Base-by-base conservation (phyloP, 2,113 vertebrate genomes). In the Hippocampus mohnikei region DNA sequence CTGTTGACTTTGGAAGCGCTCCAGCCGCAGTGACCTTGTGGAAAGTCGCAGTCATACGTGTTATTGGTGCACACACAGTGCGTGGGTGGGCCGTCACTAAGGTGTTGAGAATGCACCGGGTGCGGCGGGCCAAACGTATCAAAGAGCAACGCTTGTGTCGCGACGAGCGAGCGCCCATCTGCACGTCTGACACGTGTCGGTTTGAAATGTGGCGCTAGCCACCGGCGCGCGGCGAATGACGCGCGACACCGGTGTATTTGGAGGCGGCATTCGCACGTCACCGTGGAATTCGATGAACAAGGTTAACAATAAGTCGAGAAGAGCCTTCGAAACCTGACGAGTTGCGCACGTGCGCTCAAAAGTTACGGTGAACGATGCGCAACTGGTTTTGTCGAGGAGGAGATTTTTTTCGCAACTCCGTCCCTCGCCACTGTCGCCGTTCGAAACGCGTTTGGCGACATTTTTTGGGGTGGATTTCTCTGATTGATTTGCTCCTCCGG, bases 41-140 rank as follows among this genome's bases (percentile, higher is more conserved):
- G 73, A 79, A 80, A 84, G 70, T 77, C 76, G 79, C 77, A 75
- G 27, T 75, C 81, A 80, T 83, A 86, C 80, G 85, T 81, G 81
- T 65, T 71, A 72, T 5, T 27, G 48, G 37, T 59, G 67, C 67
- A 68, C 41, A 68, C 41, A 56, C 52, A 68, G 20, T 21, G 27
- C n/a, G 46, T n/a, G 9, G 15, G 48, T 3, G 12, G 41, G 55
- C 65, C 52, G 21, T 25, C 64, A 61, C 74, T 70, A 71, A 7
- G 33, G 72, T 56, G 52, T 67, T 79, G 69, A 52, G 71, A 71
- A 73, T 41, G 5, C 67, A 41, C 56, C n/a, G 59, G 78, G 78
- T 74, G 79, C 27, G 75, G 55, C 53, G 67, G 61, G 67, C 67
- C 74, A 37, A 2, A 72, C 67, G 56, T 80, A 72, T 74, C 71